phyloP scores from a whole-genome alignment of 1,140 invertebrate genomes.

The Lutraria rhynchaena region DNA sequence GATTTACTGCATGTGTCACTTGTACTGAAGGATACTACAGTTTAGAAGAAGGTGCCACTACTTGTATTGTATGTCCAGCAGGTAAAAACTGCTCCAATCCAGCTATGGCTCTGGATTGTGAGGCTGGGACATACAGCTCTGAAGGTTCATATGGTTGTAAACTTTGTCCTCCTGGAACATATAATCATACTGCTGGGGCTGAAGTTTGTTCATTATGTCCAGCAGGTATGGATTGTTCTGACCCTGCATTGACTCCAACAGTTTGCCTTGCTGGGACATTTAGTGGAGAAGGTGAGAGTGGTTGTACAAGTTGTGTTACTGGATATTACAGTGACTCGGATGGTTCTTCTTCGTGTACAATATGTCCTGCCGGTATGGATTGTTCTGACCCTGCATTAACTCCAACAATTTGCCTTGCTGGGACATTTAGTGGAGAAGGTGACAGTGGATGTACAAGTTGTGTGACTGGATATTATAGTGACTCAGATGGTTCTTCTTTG shows the following conservation, averaged over 20 bases:
- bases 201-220: constrained; percentile 60
- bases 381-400: constrained; percentile 53
- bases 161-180: constrained; percentile 63
- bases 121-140: constrained; percentile 61
- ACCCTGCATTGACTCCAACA: constrained; percentile 43
- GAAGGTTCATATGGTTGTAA: constrained; percentile 55
- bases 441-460: constrained; percentile 58
- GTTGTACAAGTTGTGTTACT: not conserved
- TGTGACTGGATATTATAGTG: constrained; percentile 56
- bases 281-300: not conserved
- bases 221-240: constrained; percentile 63
- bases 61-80: constrained; percentile 57
- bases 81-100: constrained; percentile 58
- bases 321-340: constrained; percentile 52
- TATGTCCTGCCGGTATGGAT: constrained; percentile 66
- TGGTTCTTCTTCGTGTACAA: constrained; percentile 64
- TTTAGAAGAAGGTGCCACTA: constrained; percentile 28
- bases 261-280: not conserved
- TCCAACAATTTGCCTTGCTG: constrained; percentile 65
- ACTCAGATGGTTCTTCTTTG: not conserved
- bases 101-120: constrained; percentile 52
- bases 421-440: constrained; percentile 63
- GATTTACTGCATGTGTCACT: constrained; percentile 50
- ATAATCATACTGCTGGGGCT: constrained; percentile 51
- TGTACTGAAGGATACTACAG: constrained; percentile 51